Conservation (phyloP, 2,888 invertebrate species). For the Philereme transversata region DNA sequence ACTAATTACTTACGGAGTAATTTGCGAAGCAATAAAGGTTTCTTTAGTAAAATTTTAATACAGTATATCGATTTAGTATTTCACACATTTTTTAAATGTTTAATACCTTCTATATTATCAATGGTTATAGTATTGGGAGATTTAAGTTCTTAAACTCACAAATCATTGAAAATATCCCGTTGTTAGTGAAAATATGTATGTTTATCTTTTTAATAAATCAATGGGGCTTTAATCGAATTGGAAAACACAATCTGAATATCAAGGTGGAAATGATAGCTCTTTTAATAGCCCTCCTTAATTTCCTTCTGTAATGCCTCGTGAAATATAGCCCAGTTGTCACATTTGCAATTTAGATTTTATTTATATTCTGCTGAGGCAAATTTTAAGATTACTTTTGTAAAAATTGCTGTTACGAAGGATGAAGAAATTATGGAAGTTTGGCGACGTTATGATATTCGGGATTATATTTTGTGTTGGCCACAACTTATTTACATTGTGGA, state of each 20-base stretch:
- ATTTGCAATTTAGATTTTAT: slow-evolving; percentile 33
- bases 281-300: slow-evolving; percentile 32
- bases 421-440: background rate
- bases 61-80: no score
- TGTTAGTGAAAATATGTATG: no score
- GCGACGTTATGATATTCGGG: background rate
- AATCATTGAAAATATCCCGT: no score
- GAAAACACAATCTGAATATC: slow-evolving; percentile 3
- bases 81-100: no score
- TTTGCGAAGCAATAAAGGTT: no score
- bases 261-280: slow-evolving; percentile 25
- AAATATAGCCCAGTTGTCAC: slow-evolving; percentile 30
- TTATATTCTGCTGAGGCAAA: slow-evolving; percentile 13
- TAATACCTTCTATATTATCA: no score
- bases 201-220: background rate
- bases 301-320: slow-evolving; percentile 27
- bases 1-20: no score
- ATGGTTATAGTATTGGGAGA: no score
- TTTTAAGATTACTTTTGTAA: slow-evolving; percentile 5
- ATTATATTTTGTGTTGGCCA: background rate
- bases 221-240: background rate
- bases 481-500: no score
- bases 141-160: no score
- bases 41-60: no score
- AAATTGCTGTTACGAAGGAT: slow-evolving; percentile 1